Base-by-base conservation (phyloP, 2,797 vertebrate genomes). In the Helostoma temminkii region DNA sequence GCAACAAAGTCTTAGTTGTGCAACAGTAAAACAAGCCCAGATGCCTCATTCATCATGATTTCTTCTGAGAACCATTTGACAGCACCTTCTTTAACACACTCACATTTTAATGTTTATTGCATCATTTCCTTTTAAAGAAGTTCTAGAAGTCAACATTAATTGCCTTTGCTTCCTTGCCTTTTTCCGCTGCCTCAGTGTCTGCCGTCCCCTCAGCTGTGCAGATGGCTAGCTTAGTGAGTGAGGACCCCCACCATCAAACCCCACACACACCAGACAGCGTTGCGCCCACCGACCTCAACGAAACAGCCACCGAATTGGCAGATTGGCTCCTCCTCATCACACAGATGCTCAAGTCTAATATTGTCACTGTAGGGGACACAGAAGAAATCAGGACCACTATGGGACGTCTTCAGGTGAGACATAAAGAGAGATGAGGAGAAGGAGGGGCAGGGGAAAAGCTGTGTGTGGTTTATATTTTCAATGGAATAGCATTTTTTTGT, bases 271-370 rank as follows among this genome's bases (percentile, higher is more conserved):
- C 91, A 0, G 96, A 97, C 64, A 81, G 89, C 7, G 94, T 97
- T 66, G 88, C 94, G 9, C 95, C 95, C 75, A 94, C 93, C 15
- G 96, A 99, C 88, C 93, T 99, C 78, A 96, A 98, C 74, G 94
- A 94, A 89, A 97, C 96, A 0, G 96, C 95, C 81, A 97, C 95
- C 2, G 97, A 98, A 64, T 92, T 99, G 57, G 95, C 95, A 0
- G 95, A 98, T 88, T 99, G 98, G 98, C 92, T 99, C 48, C 81
- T 95, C 19, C 94, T 98, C 80, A 97, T 98, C 65, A 96, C 96
- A 49, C 97, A 98, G 92, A 99, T 98, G 97, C 95, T 99, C 9
- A 98, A 96, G 91, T 99, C 97, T 56, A 99, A 96, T 85, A 97
- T 99, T n/a, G 97, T 98, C 78, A 98, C 97, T 0, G 96, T 99